These are phyloP conservation scores for Thymelicus lineola DNA, from an alignment of 2,888 invertebrate species.

Conservation along the genomic window DNA sequence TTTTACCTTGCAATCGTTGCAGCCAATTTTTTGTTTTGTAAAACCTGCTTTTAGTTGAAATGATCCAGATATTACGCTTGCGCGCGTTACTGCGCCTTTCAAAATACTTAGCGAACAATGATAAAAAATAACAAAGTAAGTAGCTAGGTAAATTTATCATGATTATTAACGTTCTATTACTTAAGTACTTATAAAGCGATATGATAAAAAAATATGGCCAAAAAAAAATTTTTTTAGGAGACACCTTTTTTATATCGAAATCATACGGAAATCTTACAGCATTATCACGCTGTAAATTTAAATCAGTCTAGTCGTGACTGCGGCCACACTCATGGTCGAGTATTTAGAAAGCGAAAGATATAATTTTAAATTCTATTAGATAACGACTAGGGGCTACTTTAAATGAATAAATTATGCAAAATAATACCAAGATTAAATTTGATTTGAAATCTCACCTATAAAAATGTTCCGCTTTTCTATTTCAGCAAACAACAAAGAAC, in stretches of 20 bases:
- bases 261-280: slow-evolving; percentile 49
- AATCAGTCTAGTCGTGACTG: slow-evolving; percentile 66
- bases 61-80: slow-evolving; percentile 38
- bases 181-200: not conserved
- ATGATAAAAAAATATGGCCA: not conserved
- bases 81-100: slow-evolving; percentile 30
- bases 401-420: slow-evolving; percentile 55
- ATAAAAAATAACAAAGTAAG: slow-evolving; percentile 14
- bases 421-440: slow-evolving; percentile 43
- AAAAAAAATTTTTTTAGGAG: not conserved
- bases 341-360: slow-evolving; percentile 80
- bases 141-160: not conserved
- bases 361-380: slow-evolving; percentile 65
- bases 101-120: slow-evolving; percentile 23
- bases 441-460: slow-evolving; percentile 61
- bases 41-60: slow-evolving; percentile 34
- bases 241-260: slow-evolving; percentile 39
- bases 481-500: slow-evolving; percentile 58
- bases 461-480: slow-evolving; percentile 56
- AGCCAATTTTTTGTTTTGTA: slow-evolving; percentile 32
- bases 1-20: slow-evolving; percentile 30
- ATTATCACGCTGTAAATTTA: slow-evolving; percentile 61
- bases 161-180: not conserved
- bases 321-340: slow-evolving; percentile 78
- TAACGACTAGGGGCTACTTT: slow-evolving; percentile 58